A percentile compares a stretch with the other conserved stretches of the same genome.
Evolutionary conservation across 2,113 vertebrate genomes (phyloP).

Genomic region (Phaethon lepturus): DNA sequence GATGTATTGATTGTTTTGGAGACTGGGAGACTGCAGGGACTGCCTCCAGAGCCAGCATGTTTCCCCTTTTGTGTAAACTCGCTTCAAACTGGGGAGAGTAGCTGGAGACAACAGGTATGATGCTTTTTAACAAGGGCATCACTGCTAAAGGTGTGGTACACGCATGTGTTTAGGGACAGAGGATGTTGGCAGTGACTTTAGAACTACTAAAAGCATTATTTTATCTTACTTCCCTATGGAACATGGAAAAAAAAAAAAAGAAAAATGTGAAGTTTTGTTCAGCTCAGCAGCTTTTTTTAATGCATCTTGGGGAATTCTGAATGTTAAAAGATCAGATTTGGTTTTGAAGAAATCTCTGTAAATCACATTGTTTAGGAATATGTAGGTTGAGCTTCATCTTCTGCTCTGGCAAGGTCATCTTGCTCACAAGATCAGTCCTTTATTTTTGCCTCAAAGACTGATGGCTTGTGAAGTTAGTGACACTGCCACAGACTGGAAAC

Average conservation of each 20-base stretch:
- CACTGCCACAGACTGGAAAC: not conserved
- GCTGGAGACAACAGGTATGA: not conserved
- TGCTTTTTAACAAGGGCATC: not conserved
- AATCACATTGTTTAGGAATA: slow-evolving; percentile 11
- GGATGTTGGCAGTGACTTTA: not conserved
- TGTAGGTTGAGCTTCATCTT: not conserved
- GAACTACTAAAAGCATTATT: not conserved
- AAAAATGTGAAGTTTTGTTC: not conserved
- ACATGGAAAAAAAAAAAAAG: not conserved
- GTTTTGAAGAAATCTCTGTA: slow-evolving; percentile 31
- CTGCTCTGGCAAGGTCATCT: slow-evolving; percentile 25
- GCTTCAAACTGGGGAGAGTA: not conserved
- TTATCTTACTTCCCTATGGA: not conserved
- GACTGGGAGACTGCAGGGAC: not conserved
- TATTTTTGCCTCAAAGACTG: slow-evolving; percentile 5
- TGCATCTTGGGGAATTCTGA: slow-evolving; percentile 6
- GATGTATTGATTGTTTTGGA: not conserved
- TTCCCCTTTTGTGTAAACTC: not conserved
- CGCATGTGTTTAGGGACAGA: not conserved
- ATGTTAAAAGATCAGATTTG: slow-evolving; percentile 23
- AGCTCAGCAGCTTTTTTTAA: slow-evolving; percentile 28
- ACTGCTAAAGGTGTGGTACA: not conserved
- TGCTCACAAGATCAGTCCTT: not conserved
- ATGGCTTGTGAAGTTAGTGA: not conserved
- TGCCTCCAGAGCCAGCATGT: not conserved